These are phyloP conservation scores for Scomber japonicus DNA, from an alignment of 2,113 vertebrate species.

Conservation along the genomic window DNA sequence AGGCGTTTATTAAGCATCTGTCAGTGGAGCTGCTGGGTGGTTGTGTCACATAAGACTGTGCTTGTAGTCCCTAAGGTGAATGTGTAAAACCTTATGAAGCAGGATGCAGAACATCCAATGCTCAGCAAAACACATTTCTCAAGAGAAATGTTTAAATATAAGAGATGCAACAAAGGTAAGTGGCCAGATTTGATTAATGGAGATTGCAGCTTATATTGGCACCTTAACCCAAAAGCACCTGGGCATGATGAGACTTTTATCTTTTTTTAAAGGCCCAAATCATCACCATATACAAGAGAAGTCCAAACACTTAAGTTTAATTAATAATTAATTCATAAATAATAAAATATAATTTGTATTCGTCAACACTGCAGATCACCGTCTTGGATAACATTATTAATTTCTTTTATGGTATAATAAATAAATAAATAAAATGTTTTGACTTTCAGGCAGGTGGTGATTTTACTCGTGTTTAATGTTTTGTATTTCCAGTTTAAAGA, in stretches of 20 bases:
- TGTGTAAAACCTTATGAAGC: too few species aligned
- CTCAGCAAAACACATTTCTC: too few species aligned
- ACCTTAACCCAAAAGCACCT: too few species aligned
- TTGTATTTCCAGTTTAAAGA: not conserved
- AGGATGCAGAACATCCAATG: too few species aligned
- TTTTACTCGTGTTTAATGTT: not conserved
- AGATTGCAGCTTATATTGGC: too few species aligned
- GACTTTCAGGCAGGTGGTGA: not conserved
- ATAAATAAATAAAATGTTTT: not conserved
- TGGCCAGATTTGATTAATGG: too few species aligned
- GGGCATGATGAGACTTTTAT: too few species aligned
- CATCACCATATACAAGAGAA: not conserved
- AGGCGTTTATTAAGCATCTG: not conserved
- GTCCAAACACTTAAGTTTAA: too few species aligned
- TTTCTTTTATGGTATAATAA: not conserved
- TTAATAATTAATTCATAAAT: too few species aligned
- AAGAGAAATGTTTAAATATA: not conserved
- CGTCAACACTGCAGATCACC: not conserved
- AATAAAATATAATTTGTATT: not conserved
- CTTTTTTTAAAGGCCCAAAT: too few species aligned
- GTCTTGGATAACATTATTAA: not conserved
- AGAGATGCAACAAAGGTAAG: too few species aligned
- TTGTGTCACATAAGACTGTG: too few species aligned
- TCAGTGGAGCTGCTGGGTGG: not conserved
- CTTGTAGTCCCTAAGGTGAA: not conserved